Evolutionary conservation across 1,140 invertebrate genomes (phyloP), one percentile per base, ranked within the genome.

Genomic region (Goniozus legneri): DNA sequence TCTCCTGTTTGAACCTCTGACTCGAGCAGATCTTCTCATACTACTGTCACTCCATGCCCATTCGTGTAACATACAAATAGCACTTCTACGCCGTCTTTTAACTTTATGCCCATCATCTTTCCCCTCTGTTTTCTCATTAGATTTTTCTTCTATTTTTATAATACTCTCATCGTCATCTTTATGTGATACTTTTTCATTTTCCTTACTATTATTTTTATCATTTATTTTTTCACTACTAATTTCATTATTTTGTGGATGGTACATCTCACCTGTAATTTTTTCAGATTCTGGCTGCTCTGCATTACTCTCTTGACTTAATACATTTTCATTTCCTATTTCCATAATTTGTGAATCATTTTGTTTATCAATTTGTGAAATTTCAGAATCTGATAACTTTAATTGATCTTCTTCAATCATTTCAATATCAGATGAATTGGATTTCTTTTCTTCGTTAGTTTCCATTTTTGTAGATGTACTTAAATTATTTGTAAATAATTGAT

Each of bases 31-130:
- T 51, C 86, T 76, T 45, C 86, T 72, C 66, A 86, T 87, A 47
- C 79, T 86, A 53, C 58, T 65, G 31, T 59, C 61, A 44, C 85
- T 85, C 82, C 85, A 86, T 16, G 84, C 83, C 81, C 85, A 85
- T 52, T 84, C 82, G 52, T 88, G 81, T 8, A 87, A 66, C 46
- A 85, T 80, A 20, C 79, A 83, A 1, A 87, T 62, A 12, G 83
- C 82, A 65, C 84, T 87, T 69, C 84, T 77, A 21, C 85, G 73
- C 50, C 84, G 78, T 13, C 79, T 81, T 24, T 80, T 78, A 6
- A 76, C 59, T 60, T 81, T 83, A 47, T 79, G 80, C 19, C 62
- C 69, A 36, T 75, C 70, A 1, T 72, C 73, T 55, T 79, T 82
- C 8, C 49, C 56, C 3, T 73, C 65, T 4, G 27, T 37, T 41